Percentiles rank a stretch among this genome's conserved stretches.
Evolutionary conservation across 1,140 invertebrate species (phyloP).

Genomic region (Anastrepha obliqua): DNA sequence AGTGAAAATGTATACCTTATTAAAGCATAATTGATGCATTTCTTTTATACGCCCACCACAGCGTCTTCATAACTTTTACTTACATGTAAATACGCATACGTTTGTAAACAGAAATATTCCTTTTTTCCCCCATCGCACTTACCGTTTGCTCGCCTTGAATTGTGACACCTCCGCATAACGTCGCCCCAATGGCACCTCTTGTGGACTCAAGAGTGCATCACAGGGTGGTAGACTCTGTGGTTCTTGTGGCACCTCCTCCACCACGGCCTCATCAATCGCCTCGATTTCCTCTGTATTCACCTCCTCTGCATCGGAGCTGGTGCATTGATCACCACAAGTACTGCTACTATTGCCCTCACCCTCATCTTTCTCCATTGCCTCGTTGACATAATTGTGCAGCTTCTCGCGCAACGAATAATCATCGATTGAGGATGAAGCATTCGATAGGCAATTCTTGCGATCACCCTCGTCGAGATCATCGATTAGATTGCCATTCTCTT

Average conservation of each 20-base stretch:
- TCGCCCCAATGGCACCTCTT: slow-evolving; percentile 71
- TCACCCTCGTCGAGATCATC: slow-evolving; percentile 57
- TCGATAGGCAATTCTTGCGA: slow-evolving; percentile 59
- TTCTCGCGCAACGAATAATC: slow-evolving; percentile 72
- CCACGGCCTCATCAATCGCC: not conserved
- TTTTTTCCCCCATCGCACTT: slow-evolving; percentile 56
- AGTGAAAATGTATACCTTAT: not conserved
- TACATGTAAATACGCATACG: not conserved
- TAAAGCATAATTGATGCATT: not conserved
- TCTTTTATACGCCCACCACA: not conserved
- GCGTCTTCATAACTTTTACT: not conserved
- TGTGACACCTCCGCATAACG: slow-evolving; percentile 73
- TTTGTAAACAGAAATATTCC: not conserved
- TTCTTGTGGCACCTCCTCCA: not conserved
- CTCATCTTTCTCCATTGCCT: slow-evolving; percentile 42
- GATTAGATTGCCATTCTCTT: slow-evolving; percentile 66
- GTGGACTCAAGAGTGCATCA: slow-evolving; percentile 71
- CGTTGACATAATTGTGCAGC: slow-evolving; percentile 64
- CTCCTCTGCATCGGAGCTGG: slow-evolving; percentile 55
- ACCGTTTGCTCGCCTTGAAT: slow-evolving; percentile 69
- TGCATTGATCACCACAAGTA: slow-evolving; percentile 29
- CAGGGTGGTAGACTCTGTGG: slow-evolving; percentile 54
- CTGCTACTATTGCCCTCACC: not conserved
- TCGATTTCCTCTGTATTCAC: slow-evolving; percentile 54
- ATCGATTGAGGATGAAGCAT: slow-evolving; percentile 59